Evolutionary conservation across 2,113 vertebrate genomes (phyloP).

Genomic region (Meriones unguiculatus): DNA sequence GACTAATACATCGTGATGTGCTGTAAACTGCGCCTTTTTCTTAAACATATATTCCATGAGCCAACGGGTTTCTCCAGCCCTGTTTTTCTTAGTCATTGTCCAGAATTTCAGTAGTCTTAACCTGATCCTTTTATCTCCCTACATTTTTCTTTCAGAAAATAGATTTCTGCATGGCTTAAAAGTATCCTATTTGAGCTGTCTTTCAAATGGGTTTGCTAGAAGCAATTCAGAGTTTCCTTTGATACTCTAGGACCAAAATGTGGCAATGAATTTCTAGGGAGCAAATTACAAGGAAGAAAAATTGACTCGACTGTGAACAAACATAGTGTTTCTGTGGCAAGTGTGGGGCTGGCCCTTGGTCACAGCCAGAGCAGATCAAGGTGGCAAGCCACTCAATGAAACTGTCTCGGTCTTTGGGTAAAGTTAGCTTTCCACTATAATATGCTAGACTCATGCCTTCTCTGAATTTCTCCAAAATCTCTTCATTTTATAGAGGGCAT

Average conservation of each 20-base stretch:
- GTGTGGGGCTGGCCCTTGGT: neutral
- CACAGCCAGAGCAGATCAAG: neutral
- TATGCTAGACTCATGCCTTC: neutral
- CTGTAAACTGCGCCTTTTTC: neutral
- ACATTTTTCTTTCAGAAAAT: slow-evolving; percentile 15
- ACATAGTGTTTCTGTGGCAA: neutral
- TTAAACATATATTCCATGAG: neutral
- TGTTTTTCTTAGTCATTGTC: neutral
- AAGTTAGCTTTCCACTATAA: neutral
- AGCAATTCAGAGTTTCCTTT: neutral
- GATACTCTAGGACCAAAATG: slow-evolving; percentile 18
- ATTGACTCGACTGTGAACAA: neutral
- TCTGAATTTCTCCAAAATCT: neutral
- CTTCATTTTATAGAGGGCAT: neutral
- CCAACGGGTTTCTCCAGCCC: neutral
- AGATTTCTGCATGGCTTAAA: neutral
- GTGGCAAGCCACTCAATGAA: neutral
- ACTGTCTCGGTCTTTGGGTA: neutral
- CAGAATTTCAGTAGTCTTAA: neutral
- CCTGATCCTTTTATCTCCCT: neutral
- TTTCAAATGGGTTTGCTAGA: slow-evolving; percentile 30
- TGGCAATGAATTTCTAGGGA: neutral
- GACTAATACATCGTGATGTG: neutral
- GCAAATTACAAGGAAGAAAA: neutral
- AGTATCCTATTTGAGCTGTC: neutral